Conservation (phyloP, 2,797 vertebrate species). For the Avahi laniger region DNA sequence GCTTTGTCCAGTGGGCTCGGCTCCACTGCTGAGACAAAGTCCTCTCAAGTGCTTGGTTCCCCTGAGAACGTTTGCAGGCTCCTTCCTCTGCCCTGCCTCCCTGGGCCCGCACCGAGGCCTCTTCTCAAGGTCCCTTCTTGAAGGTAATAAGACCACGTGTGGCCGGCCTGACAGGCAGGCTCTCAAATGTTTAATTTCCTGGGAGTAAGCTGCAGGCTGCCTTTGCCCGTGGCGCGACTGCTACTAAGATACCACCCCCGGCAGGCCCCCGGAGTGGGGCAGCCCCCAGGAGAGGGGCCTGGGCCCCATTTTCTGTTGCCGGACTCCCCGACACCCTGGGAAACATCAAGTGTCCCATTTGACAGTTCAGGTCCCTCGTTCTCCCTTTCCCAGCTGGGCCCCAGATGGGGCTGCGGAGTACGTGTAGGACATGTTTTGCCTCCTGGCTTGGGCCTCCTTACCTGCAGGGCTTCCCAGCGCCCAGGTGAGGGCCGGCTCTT, state of each 20-base stretch:
- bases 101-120: background rate
- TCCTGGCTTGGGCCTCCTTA: background rate
- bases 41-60: too few relatives aligned
- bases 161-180: fast-evolving
- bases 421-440: background rate
- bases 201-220: background rate
- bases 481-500: background rate
- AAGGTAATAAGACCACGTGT: fast-evolving
- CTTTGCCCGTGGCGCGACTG: fast-evolving
- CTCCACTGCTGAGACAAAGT: too few relatives aligned
- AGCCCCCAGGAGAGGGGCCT: background rate
- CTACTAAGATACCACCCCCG: background rate
- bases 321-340: background rate
- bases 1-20: background rate
- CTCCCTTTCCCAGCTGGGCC: background rate
- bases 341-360: fast-evolving
- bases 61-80: fast-evolving
- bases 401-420: background rate
- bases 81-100: background rate
- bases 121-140: background rate
- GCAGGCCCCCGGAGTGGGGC: background rate
- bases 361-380: too few relatives aligned
- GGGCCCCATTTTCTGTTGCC: background rate
- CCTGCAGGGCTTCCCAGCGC: background rate
- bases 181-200: fast-evolving